Percentiles rank a stretch among this genome's conserved stretches.
Conservation (phyloP, 2,113 vertebrate genomes). For the Piprites chloris region DNA sequence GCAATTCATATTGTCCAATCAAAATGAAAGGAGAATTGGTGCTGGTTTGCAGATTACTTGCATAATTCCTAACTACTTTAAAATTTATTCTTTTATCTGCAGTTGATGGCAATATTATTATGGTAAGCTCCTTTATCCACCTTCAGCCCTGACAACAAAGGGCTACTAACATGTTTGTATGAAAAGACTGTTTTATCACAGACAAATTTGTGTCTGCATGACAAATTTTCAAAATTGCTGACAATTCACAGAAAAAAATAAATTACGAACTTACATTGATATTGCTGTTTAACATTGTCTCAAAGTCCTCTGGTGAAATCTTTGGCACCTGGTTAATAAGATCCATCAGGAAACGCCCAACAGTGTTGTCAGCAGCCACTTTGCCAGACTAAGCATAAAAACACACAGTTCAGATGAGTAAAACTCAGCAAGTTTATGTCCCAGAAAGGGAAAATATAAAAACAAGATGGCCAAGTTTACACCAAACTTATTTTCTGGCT, state of each 20-base stretch:
- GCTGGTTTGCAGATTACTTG: background rate
- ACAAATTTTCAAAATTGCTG: background rate
- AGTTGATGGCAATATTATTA: background rate
- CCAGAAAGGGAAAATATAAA: background rate
- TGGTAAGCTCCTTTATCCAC: background rate
- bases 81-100: background rate
- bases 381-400: conserved; percentile 86
- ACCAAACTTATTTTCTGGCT: background rate
- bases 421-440: background rate
- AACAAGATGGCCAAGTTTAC: background rate
- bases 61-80: background rate
- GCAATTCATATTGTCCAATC: background rate
- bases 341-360: conserved; percentile 94
- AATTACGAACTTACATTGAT: conserved; percentile 86
- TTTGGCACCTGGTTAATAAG: conserved; percentile 97
- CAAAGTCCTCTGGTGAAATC: conserved; percentile 93
- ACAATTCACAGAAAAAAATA: background rate
- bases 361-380: conserved; percentile 92
- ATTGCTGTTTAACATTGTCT: conserved; percentile 98
- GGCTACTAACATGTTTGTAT: background rate
- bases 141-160: background rate
- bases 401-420: background rate
- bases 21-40: background rate
- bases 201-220: background rate
- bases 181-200: background rate